Evolutionary conservation across 2,113 vertebrate species (phyloP).

Genomic region (Syngnathoides biaculeatus): DNA sequence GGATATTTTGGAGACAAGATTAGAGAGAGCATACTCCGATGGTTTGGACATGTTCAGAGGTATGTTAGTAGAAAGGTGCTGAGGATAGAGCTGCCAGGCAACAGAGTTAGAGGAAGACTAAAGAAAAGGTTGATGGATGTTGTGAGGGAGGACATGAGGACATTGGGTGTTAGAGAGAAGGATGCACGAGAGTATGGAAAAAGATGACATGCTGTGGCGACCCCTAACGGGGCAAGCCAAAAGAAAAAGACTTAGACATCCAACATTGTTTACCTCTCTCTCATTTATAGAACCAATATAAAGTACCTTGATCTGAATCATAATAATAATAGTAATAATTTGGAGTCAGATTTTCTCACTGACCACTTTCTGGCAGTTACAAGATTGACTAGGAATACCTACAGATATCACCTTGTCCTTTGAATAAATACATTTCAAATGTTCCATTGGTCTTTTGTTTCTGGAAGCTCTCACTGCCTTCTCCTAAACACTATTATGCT

Average conservation of each 20-base stretch:
- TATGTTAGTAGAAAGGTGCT: too few species aligned
- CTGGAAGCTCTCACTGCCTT: slow-evolving; percentile 42
- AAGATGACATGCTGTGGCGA: too few species aligned
- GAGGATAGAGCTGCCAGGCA: too few species aligned
- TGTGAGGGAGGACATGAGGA: too few species aligned
- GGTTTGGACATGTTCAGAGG: too few species aligned
- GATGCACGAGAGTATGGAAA: too few species aligned
- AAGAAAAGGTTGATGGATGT: too few species aligned
- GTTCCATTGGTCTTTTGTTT: slow-evolving; percentile 28
- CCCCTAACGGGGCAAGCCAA: too few species aligned
- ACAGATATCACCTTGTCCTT: not conserved
- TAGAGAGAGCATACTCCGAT: too few species aligned
- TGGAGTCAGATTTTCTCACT: not conserved
- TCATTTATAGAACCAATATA: not conserved
- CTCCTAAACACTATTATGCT: slow-evolving; percentile 65
- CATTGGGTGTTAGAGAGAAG: too few species aligned
- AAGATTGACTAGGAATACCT: not conserved
- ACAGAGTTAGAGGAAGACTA: too few species aligned
- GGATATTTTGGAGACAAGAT: too few species aligned
- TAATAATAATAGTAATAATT: not conserved
- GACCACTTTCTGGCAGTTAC: not conserved
- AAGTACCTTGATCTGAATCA: not conserved
- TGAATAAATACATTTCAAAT: not conserved
- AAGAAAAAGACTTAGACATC: not conserved
- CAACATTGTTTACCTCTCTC: not conserved